Conservation (phyloP, 2,797 vertebrate species). For the Pangasius krempfi region DNA sequence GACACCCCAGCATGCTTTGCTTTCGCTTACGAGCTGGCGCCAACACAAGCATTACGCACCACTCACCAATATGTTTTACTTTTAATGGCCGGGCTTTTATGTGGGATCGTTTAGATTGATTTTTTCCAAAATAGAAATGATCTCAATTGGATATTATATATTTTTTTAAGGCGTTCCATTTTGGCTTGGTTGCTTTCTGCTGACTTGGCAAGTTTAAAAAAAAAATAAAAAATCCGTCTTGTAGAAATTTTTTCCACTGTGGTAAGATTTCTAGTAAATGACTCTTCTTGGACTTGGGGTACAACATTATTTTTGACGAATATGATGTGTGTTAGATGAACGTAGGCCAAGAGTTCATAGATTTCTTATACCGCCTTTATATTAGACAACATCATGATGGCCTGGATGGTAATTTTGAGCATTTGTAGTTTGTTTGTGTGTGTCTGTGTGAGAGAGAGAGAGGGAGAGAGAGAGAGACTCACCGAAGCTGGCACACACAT, state of each 20-base stretch:
- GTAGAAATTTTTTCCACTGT: slow-evolving; percentile 42
- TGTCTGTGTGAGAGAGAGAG: background rate
- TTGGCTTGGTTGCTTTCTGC: slow-evolving; percentile 26
- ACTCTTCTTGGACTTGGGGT: slow-evolving; percentile 28
- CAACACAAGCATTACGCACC: slow-evolving; percentile 36
- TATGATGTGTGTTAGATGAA: slow-evolving; percentile 20
- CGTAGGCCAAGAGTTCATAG: background rate
- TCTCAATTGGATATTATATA: slow-evolving; percentile 46
- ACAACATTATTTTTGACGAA: slow-evolving; percentile 13
- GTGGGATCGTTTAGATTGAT: slow-evolving; percentile 50
- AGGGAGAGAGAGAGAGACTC: slow-evolving; percentile 52
- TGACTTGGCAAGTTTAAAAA: slow-evolving; percentile 31
- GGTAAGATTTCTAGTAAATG: slow-evolving; percentile 49
- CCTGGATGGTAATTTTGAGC: slow-evolving; percentile 15
- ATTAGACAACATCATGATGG: background rate
- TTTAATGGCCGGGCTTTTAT: slow-evolving; percentile 50
- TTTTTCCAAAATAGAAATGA: slow-evolving; percentile 57
- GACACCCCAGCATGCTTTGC: slow-evolving; percentile 25
- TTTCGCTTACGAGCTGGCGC: slow-evolving; percentile 27
- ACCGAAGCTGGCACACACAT: slow-evolving; percentile 78
- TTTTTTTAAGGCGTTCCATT: slow-evolving; percentile 34
- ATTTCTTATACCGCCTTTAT: slow-evolving; percentile 6
- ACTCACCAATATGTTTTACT: slow-evolving; percentile 1
- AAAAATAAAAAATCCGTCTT: slow-evolving; percentile 6
- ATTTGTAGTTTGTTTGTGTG: slow-evolving; percentile 43